Evolutionary conservation across 2,113 vertebrate species (phyloP).

Genomic region (Microtus montanus): DNA sequence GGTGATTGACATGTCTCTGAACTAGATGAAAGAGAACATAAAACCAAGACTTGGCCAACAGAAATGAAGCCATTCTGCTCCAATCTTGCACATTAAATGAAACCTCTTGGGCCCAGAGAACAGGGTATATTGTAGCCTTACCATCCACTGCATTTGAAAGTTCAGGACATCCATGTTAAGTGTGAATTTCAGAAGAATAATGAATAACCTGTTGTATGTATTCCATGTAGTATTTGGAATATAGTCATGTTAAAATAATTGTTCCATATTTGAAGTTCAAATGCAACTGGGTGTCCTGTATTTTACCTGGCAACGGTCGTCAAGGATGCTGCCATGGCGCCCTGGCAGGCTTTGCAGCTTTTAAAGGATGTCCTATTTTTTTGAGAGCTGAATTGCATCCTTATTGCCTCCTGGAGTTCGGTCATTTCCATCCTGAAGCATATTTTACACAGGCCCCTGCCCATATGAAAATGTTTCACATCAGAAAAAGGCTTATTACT

Average conservation of each 20-base stretch:
- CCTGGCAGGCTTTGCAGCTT: neutral
- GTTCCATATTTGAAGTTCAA: neutral
- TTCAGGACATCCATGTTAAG: neutral
- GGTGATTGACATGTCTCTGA: too few species aligned
- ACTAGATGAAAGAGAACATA: too few species aligned
- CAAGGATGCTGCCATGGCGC: neutral
- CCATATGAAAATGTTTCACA: neutral
- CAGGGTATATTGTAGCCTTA: neutral
- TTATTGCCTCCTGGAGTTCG: neutral
- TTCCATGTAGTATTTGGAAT: neutral
- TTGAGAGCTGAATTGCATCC: neutral
- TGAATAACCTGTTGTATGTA: neutral
- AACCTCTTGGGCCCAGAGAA: too few species aligned
- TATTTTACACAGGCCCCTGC: neutral
- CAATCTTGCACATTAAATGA: too few species aligned
- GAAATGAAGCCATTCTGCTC: too few species aligned
- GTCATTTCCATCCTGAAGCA: neutral
- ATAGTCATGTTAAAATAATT: neutral
- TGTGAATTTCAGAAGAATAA: constrained; percentile 32
- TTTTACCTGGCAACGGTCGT: neutral
- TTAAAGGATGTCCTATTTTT: neutral
- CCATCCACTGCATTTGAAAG: neutral
- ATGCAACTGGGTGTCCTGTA: neutral
- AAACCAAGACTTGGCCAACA: too few species aligned
- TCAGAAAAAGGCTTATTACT: neutral